Base-by-base conservation (phyloP, 2,797 vertebrate genomes). In the Pelodytes ibericus region DNA sequence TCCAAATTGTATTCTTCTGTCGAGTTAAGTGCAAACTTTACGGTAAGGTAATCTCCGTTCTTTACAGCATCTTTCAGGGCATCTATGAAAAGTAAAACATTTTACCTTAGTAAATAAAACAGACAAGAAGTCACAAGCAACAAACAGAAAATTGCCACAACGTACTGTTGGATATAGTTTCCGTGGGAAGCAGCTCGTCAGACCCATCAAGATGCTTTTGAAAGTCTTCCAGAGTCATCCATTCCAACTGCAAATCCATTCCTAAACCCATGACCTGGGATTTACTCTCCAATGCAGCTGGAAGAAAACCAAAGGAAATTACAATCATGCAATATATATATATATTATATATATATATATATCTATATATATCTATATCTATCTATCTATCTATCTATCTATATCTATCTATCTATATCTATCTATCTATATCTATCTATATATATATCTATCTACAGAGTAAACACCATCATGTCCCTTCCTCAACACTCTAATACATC, bases 151-250 rank as follows among this genome's bases (percentile, higher is more conserved):
- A 61, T 56, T 29, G 39, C 7, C 7, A 53, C n/a, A 15, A 95
- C 96, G 94, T 81, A 98, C 96, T 89, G 57, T 89, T 93, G 69
- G 97, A 93, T 84, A 99, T 80, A 0, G 91, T 88, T 75, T 90
- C 80, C 64, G 89, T 84, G 11, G 90, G 83, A 11, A 91, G 85
- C 73, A 93, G 92, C 83, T 97, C 96, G 86, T 99, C 94, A 61
- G 94, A 92, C 78, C 96, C 97, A 60, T 95, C 94, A 59, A 99
- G 91, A 86, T 99, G 97, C 86, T 95, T 98, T 82, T 98, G 96
- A 81, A 99, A 98, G 81, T 99, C 96, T 49, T 99, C 96, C 51
- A 99, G 83, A 0, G 95, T 95, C 92, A 99, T 95, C 96, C 95
- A 98, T 75, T 99, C 96, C 78, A 99, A 86, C 81, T 98, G 95